phyloP scores from a whole-genome alignment of 2,888 invertebrate species.

The Helicoverpa assulta region DNA sequence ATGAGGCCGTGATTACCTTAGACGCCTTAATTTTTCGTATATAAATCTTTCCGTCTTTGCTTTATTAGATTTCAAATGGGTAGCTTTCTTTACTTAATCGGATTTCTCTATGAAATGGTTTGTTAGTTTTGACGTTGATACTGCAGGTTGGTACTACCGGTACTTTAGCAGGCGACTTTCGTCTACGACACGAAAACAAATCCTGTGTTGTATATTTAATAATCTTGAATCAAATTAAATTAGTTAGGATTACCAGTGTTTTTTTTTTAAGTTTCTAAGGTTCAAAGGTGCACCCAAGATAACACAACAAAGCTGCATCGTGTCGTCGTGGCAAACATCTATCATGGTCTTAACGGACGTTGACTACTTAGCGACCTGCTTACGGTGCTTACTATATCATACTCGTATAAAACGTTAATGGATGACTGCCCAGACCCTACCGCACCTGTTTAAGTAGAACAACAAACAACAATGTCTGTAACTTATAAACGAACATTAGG shows the following conservation, averaged over 20 bases:
- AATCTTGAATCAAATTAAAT: neutral
- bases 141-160: too few relatives aligned
- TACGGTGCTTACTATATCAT: constrained; percentile 33
- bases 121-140: too few relatives aligned
- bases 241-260: neutral
- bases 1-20: constrained; percentile 38
- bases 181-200: too few relatives aligned
- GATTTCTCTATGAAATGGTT: too few relatives aligned
- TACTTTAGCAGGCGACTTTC: too few relatives aligned
- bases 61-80: neutral
- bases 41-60: neutral
- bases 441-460: constrained; percentile 42
- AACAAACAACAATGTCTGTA: constrained; percentile 56
- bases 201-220: too few relatives aligned
- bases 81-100: neutral
- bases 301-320: neutral
- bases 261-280: constrained; percentile 20
- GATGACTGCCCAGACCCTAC: constrained; percentile 20
- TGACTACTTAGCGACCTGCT: constrained; percentile 35
- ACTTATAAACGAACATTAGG: constrained; percentile 63
- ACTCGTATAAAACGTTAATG: constrained; percentile 32
- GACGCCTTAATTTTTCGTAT: constrained; percentile 12
- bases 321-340: constrained; percentile 22
- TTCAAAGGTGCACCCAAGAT: constrained; percentile 27
- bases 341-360: constrained; percentile 47